These are phyloP conservation scores for Ectemnius cavifrons DNA, from an alignment of 2,888 invertebrate species.

Conservation along the genomic window DNA sequence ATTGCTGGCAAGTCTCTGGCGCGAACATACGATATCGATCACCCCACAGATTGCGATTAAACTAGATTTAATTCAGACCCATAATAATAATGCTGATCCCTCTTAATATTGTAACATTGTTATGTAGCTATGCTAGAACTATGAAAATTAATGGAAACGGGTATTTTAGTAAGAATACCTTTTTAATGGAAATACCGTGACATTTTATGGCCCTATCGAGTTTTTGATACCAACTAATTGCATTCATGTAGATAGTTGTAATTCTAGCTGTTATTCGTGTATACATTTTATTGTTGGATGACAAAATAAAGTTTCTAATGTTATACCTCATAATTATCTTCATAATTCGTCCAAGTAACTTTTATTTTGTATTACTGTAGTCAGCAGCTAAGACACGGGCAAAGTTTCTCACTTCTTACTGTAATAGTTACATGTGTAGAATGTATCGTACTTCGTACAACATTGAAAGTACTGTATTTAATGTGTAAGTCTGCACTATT, in stretches of 20 bases:
- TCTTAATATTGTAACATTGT: background rate
- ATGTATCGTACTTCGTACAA: background rate
- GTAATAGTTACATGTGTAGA: slow-evolving; percentile 46
- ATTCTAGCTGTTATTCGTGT: slow-evolving; percentile 42
- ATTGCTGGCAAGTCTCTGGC: slow-evolving; percentile 56
- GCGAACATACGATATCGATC: slow-evolving; percentile 81
- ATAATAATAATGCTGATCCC: too few relatives aligned
- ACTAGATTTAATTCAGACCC: slow-evolving; percentile 5
- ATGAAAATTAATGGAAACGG: too few relatives aligned
- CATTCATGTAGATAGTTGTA: slow-evolving; percentile 28
- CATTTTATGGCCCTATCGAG: background rate
- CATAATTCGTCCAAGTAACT: slow-evolving; percentile 27
- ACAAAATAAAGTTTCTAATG: slow-evolving; percentile 56
- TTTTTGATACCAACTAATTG: slow-evolving; percentile 33
- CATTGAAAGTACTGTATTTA: background rate
- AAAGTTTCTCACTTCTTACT: slow-evolving; percentile 70
- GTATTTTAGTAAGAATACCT: too few relatives aligned
- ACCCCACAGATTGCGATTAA: slow-evolving; percentile 67
- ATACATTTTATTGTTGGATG: slow-evolving; percentile 50
- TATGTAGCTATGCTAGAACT: slow-evolving; percentile 1
- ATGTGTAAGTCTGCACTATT: slow-evolving; percentile 20
- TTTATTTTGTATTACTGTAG: background rate
- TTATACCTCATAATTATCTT: slow-evolving; percentile 31
- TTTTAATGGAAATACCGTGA: too few relatives aligned
- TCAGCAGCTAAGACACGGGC: slow-evolving; percentile 36